These are phyloP conservation scores for Ptychochromis oligacanthus DNA, from an alignment of 2,113 vertebrate species.

Conservation along the genomic window DNA sequence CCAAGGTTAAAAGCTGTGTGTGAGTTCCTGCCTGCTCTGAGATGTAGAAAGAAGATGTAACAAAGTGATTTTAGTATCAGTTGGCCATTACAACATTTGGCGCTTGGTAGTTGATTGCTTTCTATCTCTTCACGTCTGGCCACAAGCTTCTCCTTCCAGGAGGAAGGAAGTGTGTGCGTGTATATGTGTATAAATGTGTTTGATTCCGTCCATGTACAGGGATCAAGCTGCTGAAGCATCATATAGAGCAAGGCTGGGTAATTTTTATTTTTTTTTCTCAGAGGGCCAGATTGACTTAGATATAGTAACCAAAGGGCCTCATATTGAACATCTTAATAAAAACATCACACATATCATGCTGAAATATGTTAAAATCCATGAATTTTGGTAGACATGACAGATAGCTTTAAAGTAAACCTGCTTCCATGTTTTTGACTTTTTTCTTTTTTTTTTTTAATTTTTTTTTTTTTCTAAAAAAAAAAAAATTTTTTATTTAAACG, in stretches of 20 bases:
- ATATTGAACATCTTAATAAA: background rate
- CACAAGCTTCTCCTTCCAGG: background rate
- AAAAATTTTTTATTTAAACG: no score
- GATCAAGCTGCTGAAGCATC: constrained; percentile 48
- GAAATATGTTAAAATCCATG: background rate
- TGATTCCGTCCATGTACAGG: background rate
- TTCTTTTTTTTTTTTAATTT: no score
- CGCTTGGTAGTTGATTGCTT: constrained; percentile 22
- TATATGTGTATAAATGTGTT: background rate
- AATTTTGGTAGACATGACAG: background rate
- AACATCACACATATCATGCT: background rate
- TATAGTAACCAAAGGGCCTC: background rate
- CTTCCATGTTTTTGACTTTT: no score
- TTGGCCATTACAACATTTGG: constrained; percentile 38
- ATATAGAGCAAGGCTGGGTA: background rate
- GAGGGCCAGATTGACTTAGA: no score
- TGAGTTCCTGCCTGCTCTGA: constrained; percentile 5
- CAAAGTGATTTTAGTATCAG: constrained; percentile 41
- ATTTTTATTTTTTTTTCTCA: no score
- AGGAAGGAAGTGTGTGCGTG: background rate
- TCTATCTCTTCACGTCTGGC: background rate
- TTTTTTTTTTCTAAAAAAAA: no score
- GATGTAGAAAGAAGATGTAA: background rate
- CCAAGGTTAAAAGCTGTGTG: constrained; percentile 37
- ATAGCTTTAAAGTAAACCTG: background rate